A percentile compares a stretch with the other conserved stretches of the same genome.
Evolutionary conservation across 2,797 vertebrate species (phyloP).

Genomic region (Lates japonicus): DNA sequence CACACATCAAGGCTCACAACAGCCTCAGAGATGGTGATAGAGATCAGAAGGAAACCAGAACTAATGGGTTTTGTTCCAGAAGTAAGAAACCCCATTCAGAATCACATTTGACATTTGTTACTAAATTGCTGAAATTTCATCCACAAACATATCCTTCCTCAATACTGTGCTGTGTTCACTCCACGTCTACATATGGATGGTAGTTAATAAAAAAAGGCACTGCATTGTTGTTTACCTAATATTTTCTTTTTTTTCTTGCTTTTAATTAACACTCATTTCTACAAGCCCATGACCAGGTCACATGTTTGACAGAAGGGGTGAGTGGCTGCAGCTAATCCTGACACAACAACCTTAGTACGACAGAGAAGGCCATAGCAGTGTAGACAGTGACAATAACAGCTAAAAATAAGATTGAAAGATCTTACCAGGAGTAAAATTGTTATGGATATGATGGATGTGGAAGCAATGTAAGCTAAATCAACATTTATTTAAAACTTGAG

Average conservation of each 20-base stretch:
- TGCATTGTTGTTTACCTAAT: no score
- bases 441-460: neutral
- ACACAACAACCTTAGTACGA: neutral
- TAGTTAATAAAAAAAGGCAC: no score
- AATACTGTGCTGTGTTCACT: neutral
- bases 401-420: neutral
- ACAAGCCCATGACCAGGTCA: no score
- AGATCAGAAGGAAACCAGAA: neutral
- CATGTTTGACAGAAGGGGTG: no score
- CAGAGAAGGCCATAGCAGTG: neutral
- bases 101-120: neutral
- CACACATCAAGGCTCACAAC: neutral
- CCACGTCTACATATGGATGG: no score
- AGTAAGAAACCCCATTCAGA: neutral
- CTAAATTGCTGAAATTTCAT: neutral
- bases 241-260: neutral
- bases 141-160: neutral
- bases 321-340: neutral
- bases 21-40: neutral
- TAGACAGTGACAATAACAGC: no score
- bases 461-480: no score
- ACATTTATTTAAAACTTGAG: neutral
- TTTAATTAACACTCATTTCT: no score
- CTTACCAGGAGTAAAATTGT: neutral
- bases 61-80: neutral